Evolutionary conservation across 2,113 vertebrate genomes (phyloP).

Genomic region (Silurus asotus): DNA sequence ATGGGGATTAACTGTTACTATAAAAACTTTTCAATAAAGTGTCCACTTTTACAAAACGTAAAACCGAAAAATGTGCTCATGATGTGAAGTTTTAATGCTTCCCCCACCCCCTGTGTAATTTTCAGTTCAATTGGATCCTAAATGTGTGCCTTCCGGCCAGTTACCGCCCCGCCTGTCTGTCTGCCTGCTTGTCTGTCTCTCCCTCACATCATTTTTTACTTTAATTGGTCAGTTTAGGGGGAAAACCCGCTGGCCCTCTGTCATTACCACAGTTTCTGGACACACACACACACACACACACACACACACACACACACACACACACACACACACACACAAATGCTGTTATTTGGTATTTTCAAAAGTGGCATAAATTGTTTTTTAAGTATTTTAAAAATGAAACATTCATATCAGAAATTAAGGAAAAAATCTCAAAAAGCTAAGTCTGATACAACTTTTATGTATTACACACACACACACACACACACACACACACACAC

Average conservation of each 20-base stretch:
- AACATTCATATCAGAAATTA: not conserved
- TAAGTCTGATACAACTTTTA: no score
- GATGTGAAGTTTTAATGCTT: not conserved
- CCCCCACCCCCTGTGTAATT: not conserved
- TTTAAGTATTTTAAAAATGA: not conserved
- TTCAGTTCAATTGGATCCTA: slow-evolving; percentile 24
- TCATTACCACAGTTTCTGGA: slow-evolving; percentile 76
- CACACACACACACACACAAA: not conserved
- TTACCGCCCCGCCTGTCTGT: slow-evolving; percentile 25
- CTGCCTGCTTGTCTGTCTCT: slow-evolving; percentile 56
- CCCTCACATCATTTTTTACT: slow-evolving; percentile 75
- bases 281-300: not conserved
- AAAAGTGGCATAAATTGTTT: not conserved
- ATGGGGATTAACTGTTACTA: no score
- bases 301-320: no score
- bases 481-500: no score
- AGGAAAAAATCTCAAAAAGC: not conserved
- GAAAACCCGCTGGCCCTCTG: slow-evolving; percentile 74
- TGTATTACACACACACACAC: not conserved
- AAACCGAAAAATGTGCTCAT: not conserved
- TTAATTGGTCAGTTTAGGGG: slow-evolving; percentile 79
- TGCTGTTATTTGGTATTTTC: not conserved
- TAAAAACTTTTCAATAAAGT: not conserved
- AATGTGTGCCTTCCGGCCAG: slow-evolving; percentile 21
- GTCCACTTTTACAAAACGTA: not conserved